These are phyloP conservation scores for Indicator indicator DNA, from an alignment of 2,113 vertebrate genomes.

Conservation along the genomic window DNA sequence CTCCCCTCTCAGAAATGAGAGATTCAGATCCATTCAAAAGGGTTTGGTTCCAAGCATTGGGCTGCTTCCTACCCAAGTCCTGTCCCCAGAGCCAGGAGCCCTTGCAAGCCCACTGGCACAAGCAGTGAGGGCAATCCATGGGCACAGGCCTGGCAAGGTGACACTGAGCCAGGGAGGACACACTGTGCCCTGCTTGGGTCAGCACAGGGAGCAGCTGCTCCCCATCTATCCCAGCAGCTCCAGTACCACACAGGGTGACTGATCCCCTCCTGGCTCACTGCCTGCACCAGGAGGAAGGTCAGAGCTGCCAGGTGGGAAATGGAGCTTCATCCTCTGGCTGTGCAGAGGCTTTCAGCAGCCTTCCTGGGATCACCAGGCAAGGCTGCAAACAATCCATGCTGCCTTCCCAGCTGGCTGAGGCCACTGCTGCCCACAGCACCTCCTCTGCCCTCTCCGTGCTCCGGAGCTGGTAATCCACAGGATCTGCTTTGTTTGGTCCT, in stretches of 20 bases:
- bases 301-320: accelerated
- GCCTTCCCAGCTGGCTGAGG: background rate
- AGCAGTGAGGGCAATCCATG: slow-evolving; percentile 11
- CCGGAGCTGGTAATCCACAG: accelerated
- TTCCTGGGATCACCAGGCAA: background rate
- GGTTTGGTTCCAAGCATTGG: too few relatives aligned
- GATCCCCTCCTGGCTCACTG: background rate
- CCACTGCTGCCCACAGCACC: background rate
- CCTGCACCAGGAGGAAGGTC: background rate
- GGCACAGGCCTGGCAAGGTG: slow-evolving; percentile 12
- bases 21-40: too few relatives aligned
- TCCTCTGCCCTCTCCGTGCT: background rate
- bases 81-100: too few relatives aligned
- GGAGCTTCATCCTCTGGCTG: accelerated
- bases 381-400: background rate
- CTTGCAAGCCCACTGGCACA: background rate
- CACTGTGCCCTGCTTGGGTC: background rate
- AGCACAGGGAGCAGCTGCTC: background rate
- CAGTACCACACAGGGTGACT: background rate
- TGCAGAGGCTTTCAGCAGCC: background rate
- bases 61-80: too few relatives aligned
- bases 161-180: background rate
- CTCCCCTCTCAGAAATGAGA: too few relatives aligned
- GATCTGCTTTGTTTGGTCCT: background rate
- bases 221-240: background rate